Conservation (phyloP, 2,797 vertebrate species). For the Sebastes cheni region DNA sequence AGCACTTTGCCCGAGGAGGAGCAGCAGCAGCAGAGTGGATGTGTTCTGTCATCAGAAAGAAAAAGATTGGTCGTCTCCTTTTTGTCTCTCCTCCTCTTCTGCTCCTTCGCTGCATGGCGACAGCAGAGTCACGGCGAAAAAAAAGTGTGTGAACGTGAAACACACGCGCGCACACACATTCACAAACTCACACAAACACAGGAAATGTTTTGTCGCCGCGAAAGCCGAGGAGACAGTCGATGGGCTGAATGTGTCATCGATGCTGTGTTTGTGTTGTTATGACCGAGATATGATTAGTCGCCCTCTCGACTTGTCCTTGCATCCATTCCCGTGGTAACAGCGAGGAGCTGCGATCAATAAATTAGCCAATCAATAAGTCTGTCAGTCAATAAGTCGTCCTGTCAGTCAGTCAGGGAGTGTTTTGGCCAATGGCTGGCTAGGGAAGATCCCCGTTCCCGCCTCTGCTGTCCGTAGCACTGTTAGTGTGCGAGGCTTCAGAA, state of each 20-base stretch:
- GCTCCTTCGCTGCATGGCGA: slow-evolving; percentile 47
- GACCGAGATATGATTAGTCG: slow-evolving; percentile 36
- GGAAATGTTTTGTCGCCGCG: slow-evolving; percentile 37
- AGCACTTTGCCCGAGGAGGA: slow-evolving; percentile 69
- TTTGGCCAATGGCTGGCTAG: background rate
- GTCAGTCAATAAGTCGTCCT: slow-evolving; percentile 44
- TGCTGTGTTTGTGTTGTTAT: slow-evolving; percentile 7
- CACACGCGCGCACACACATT: background rate
- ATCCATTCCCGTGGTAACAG: slow-evolving; percentile 26
- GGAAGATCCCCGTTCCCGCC: background rate
- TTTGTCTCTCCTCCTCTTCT: slow-evolving; percentile 11
- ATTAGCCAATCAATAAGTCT: slow-evolving; percentile 59
- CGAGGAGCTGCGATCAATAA: slow-evolving; percentile 59
- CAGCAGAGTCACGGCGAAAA: slow-evolving; percentile 31
- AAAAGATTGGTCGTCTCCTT: slow-evolving; percentile 28
- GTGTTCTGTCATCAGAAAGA: slow-evolving; percentile 61
- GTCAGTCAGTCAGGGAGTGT: background rate
- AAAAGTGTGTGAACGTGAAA: background rate
- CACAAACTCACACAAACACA: background rate
- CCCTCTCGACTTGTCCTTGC: slow-evolving; percentile 38
- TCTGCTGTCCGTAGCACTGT: background rate
- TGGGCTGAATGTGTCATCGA: slow-evolving; percentile 23
- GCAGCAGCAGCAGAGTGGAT: slow-evolving; percentile 44
- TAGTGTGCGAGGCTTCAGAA: background rate
- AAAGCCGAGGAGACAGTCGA: slow-evolving; percentile 5